A percentile compares a stretch with the other conserved stretches of the same genome.
phyloP scores from a whole-genome alignment of 2,797 vertebrate species.

The Gallinago nigripennis region DNA sequence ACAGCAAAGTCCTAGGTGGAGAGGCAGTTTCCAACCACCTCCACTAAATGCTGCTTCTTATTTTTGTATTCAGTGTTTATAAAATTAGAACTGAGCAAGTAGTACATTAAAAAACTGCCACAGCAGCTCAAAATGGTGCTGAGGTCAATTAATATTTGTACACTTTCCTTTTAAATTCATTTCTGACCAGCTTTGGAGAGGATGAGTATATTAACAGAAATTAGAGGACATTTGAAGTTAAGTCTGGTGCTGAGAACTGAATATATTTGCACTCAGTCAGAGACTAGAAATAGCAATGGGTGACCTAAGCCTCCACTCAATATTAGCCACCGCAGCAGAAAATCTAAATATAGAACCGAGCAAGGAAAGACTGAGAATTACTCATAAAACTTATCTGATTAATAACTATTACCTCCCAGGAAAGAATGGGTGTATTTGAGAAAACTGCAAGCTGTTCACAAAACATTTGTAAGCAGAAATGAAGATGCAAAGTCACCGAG shows the following conservation, averaged over 20 bases:
- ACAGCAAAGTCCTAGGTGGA: background rate
- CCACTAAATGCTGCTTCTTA: background rate
- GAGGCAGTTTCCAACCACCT: background rate
- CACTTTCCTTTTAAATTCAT: background rate
- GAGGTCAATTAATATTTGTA: conserved; percentile 14
- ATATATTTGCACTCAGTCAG: background rate
- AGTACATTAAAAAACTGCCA: background rate
- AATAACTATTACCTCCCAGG: background rate
- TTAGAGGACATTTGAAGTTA: background rate
- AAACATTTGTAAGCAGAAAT: background rate
- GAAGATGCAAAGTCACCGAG: background rate
- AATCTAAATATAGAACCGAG: conserved; percentile 17
- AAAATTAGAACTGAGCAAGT: background rate
- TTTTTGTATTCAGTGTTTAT: background rate
- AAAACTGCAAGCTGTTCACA: background rate
- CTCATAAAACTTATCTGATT: conserved; percentile 41
- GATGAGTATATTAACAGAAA: background rate
- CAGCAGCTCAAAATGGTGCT: background rate
- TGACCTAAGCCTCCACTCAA: conserved; percentile 30
- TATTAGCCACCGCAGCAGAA: conserved; percentile 36
- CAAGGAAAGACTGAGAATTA: background rate
- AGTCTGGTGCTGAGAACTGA: background rate
- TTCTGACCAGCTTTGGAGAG: background rate
- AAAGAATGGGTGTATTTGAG: background rate
- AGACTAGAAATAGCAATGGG: background rate